phyloP scores from a whole-genome alignment of 2,113 vertebrate species.

The Eclectus roratus region DNA sequence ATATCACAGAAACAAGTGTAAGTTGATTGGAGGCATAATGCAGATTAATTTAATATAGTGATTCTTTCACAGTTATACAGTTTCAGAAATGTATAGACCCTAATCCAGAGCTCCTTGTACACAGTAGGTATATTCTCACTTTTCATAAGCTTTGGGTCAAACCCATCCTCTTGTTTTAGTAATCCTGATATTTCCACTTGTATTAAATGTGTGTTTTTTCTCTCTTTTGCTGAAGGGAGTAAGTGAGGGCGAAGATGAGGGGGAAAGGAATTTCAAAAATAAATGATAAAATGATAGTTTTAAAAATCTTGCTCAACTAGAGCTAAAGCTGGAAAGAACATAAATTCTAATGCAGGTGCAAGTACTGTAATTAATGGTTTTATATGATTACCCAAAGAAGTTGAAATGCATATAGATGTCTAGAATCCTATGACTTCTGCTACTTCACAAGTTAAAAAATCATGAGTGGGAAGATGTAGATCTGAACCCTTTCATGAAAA shows the following conservation, averaged over 20 bases:
- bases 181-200: neutral
- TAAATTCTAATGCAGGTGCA: neutral
- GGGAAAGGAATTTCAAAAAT: neutral
- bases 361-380: neutral
- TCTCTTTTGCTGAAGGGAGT: neutral
- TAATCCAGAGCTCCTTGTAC: neutral
- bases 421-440: neutral
- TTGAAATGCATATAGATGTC: neutral
- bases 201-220: neutral
- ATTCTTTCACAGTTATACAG: neutral
- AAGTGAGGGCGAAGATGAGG: neutral
- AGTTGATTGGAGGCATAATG: slow-evolving; percentile 70
- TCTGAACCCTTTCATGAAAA: neutral
- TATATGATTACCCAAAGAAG: neutral
- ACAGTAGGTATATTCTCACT: neutral
- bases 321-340: slow-evolving; percentile 46
- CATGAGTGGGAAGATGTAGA: neutral
- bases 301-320: neutral
- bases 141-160: neutral
- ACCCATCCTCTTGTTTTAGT: neutral
- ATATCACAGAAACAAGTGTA: slow-evolving; percentile 89
- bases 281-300: neutral
- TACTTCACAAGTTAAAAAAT: neutral
- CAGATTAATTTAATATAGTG: neutral
- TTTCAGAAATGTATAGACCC: neutral